Conservation (phyloP, 2,113 vertebrate genomes). For the Syngnathus typhle region DNA sequence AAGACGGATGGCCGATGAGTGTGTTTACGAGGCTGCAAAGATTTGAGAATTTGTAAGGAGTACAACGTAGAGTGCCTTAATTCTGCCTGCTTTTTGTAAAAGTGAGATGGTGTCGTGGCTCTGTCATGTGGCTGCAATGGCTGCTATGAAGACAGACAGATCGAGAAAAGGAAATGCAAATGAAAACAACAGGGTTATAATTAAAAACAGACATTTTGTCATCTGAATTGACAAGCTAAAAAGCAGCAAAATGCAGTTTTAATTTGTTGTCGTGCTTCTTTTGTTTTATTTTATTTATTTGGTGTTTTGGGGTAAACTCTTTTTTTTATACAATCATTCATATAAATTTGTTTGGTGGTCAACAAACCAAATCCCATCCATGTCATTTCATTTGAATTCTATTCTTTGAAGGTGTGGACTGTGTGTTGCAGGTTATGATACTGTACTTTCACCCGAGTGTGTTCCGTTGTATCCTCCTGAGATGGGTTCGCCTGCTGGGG, state of each 20-base stretch:
- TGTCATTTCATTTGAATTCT: background rate
- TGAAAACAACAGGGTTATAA: too few relatives aligned
- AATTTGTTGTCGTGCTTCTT: too few relatives aligned
- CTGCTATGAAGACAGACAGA: too few relatives aligned
- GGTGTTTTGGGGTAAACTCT: too few relatives aligned
- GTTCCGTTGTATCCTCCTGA: conserved; percentile 89
- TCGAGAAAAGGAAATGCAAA: too few relatives aligned
- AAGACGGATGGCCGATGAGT: background rate
- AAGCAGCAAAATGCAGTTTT: too few relatives aligned
- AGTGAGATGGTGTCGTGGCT: conserved; percentile 36
- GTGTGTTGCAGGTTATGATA: conserved; percentile 72
- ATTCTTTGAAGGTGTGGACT: background rate
- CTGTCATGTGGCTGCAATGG: conserved; percentile 2
- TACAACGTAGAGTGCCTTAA: conserved; percentile 22
- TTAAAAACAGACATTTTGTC: too few relatives aligned
- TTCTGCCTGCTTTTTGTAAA: conserved; percentile 24
- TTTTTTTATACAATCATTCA: too few relatives aligned
- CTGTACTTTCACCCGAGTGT: conserved; percentile 91
- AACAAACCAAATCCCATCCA: too few relatives aligned
- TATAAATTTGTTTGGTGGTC: too few relatives aligned
- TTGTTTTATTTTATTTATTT: too few relatives aligned
- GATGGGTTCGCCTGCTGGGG: conserved; percentile 95
- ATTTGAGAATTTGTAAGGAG: conserved; percentile 17
- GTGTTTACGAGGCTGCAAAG: background rate
- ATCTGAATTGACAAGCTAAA: too few relatives aligned